Conservation (phyloP, 2,797 vertebrate genomes). For the Chiroxiphia lanceolata region DNA sequence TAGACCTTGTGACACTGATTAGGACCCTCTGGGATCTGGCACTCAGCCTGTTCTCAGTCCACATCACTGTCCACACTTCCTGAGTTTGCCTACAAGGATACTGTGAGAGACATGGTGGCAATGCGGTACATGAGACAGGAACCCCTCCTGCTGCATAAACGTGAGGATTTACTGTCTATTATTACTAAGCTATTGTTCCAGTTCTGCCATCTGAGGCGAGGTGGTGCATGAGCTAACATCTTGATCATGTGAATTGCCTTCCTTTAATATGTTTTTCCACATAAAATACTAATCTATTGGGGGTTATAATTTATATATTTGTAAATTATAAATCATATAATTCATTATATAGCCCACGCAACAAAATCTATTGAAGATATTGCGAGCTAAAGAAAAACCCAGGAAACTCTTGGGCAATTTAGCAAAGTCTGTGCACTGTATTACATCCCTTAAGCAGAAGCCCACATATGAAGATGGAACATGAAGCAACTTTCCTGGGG, state of each 20-base stretch:
- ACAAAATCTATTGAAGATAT: not conserved
- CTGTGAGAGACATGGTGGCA: not conserved
- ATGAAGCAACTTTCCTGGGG: not conserved
- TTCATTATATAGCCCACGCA: not conserved
- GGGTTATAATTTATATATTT: not conserved
- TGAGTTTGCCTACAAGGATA: not conserved
- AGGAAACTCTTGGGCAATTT: not conserved
- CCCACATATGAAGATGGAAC: not conserved
- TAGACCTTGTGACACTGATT: not conserved
- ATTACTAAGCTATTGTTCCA: not conserved
- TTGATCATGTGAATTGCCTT: not conserved
- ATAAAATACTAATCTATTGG: not conserved
- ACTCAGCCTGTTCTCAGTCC: not conserved
- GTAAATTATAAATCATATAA: not conserved
- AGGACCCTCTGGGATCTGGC: not conserved
- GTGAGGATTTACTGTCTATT: not conserved
- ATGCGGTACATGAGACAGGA: not conserved
- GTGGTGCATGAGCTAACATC: not conserved
- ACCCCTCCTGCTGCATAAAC: not conserved
- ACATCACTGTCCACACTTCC: not conserved
- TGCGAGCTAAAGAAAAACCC: not conserved
- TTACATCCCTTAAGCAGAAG: not conserved
- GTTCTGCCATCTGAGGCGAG: not conserved
- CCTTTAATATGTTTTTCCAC: not conserved
- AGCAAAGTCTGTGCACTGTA: not conserved